Evolutionary conservation across 2,888 invertebrate species (phyloP).

Genomic region (Dendrolimus pini): DNA sequence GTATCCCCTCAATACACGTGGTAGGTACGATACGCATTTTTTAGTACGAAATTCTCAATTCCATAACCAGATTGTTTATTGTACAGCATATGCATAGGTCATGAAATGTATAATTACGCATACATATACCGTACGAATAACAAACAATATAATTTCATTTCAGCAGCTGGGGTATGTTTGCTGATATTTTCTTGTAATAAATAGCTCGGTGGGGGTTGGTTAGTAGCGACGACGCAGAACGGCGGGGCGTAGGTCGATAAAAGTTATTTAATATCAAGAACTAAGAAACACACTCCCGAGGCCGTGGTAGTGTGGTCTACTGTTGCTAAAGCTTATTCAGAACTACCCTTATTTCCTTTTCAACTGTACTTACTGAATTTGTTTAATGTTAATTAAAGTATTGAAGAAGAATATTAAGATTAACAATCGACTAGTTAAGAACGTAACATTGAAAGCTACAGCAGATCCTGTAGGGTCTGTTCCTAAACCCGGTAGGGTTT

Average conservation of each 20-base stretch:
- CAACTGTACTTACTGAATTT: too few relatives aligned
- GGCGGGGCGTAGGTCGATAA: conserved; percentile 51
- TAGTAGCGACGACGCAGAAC: conserved; percentile 24
- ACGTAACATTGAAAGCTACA: too few relatives aligned
- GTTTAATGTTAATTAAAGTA: too few relatives aligned
- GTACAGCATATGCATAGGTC: too few relatives aligned
- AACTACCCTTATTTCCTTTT: conserved; percentile 10
- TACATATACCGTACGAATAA: background rate
- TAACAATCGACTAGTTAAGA: too few relatives aligned
- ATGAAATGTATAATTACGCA: background rate
- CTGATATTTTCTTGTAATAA: conserved; percentile 30
- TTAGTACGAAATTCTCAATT: too few relatives aligned
- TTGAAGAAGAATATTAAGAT: too few relatives aligned
- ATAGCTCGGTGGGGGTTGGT: conserved; percentile 25
- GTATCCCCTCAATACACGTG: too few relatives aligned
- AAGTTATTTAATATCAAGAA: conserved; percentile 71
- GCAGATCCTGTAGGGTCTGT: too few relatives aligned
- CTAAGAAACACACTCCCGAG: conserved; percentile 11
- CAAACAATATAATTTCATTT: conserved; percentile 17
- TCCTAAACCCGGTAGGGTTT: too few relatives aligned
- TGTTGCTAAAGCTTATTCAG: conserved; percentile 32
- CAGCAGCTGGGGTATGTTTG: conserved; percentile 15
- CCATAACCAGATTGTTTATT: too few relatives aligned
- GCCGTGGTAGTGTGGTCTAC: conserved; percentile 32
- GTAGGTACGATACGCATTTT: too few relatives aligned